Percentiles rank a stretch among this genome's conserved stretches.
Conservation (phyloP, 2,797 vertebrate genomes). For the Syndactyla subalaris region DNA sequence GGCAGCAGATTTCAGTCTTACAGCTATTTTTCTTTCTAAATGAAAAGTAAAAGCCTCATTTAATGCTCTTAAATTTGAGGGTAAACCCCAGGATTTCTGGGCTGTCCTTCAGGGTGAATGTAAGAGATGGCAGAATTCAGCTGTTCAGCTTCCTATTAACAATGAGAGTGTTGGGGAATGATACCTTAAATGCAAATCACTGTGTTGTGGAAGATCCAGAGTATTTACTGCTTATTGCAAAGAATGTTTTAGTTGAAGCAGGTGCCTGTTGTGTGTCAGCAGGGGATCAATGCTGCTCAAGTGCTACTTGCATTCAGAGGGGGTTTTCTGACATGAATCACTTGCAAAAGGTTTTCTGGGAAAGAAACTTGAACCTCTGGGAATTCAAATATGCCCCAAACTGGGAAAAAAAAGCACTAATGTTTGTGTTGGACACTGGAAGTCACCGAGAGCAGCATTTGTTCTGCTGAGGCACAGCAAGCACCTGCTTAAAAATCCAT, state of each 20-base stretch:
- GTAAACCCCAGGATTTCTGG: constrained; percentile 56
- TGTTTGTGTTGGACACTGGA: not conserved
- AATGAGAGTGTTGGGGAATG: constrained; percentile 47
- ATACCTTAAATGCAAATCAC: constrained; percentile 29
- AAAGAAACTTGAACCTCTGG: not conserved
- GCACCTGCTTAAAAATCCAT: constrained; percentile 26
- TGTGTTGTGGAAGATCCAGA: not conserved
- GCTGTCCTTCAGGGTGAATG: constrained; percentile 64
- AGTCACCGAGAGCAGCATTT: not conserved
- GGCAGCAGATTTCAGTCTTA: constrained; percentile 10
- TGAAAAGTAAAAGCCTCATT: constrained; percentile 46
- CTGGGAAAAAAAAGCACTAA: not conserved
- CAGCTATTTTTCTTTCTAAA: not conserved
- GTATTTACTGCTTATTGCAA: not conserved
- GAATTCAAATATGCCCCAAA: not conserved
- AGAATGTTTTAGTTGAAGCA: constrained; percentile 23
- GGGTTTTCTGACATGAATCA: not conserved
- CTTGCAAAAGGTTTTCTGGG: not conserved
- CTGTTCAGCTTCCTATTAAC: constrained; percentile 77
- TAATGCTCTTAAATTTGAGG: constrained; percentile 59
- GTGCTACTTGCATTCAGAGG: not conserved
- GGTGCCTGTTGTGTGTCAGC: constrained; percentile 65
- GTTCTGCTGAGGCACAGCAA: not conserved
- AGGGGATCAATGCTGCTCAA: not conserved
- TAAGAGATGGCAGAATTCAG: constrained; percentile 68